Evolutionary conservation across 1,140 invertebrate species (phyloP).

Genomic region (Sminthurinus signatus): DNA sequence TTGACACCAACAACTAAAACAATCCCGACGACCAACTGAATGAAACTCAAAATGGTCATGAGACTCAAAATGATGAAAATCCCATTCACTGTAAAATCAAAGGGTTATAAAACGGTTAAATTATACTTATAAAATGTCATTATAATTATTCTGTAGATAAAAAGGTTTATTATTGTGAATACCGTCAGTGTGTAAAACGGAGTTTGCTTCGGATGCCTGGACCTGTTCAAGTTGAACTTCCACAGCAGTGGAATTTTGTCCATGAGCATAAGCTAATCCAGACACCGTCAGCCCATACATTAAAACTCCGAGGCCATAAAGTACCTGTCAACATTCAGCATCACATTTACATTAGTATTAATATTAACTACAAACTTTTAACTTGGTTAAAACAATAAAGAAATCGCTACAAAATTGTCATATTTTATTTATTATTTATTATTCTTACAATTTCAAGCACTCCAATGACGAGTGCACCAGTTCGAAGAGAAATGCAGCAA

Average conservation of each 20-base stretch:
- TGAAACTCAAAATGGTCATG: neutral
- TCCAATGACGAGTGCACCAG: neutral
- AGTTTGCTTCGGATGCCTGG: neutral
- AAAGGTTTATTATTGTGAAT: neutral
- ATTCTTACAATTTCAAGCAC: neutral
- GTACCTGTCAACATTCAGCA: neutral
- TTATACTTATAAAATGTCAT: neutral
- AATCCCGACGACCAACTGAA: neutral
- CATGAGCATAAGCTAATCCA: neutral
- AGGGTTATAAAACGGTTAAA: neutral
- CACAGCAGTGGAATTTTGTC: neutral
- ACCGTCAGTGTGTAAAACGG: neutral
- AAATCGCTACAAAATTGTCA: neutral
- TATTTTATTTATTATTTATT: neutral
- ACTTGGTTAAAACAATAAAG: neutral
- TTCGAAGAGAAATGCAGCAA: neutral
- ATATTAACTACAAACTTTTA: neutral
- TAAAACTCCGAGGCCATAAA: neutral
- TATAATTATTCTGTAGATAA: neutral
- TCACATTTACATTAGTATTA: neutral
- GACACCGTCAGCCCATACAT: neutral
- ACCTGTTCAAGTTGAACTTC: neutral
- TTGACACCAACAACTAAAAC: neutral
- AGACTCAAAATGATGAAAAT: slow-evolving; percentile 4
- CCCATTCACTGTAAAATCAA: neutral